A percentile compares a stretch with the other conserved stretches of the same genome.
These are phyloP conservation scores for Drosophila helvetica DNA, from an alignment of 2,888 invertebrate genomes.

Conservation along the genomic window DNA sequence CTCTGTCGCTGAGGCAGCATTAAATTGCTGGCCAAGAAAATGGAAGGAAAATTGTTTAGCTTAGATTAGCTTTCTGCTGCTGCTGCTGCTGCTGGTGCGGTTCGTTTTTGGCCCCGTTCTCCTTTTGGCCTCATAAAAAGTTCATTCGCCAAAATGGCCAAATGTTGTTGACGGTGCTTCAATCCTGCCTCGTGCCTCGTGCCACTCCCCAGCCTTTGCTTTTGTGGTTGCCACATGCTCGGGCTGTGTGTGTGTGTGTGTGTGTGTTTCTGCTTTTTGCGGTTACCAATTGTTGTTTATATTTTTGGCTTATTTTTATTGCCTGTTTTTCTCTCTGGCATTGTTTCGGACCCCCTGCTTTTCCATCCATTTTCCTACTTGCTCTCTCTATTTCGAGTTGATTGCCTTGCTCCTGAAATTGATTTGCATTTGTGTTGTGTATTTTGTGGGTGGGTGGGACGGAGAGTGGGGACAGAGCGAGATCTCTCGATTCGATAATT, in stretches of 20 bases:
- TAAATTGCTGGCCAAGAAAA: conserved; percentile 57
- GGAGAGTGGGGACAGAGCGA: conserved; percentile 30
- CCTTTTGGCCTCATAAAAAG: conserved; percentile 63
- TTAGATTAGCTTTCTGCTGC: conserved; percentile 47
- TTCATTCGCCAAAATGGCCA: conserved; percentile 69
- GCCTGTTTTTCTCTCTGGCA: conserved; percentile 57
- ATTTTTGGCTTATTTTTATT: conserved; percentile 72
- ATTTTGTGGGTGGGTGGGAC: conserved; percentile 12
- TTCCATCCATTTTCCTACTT: conserved; percentile 3
- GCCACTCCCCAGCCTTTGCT: conserved; percentile 21
- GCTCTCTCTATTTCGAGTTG: conserved; percentile 23
- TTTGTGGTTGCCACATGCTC: conserved; percentile 14
- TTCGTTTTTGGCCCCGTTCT: conserved; percentile 27
- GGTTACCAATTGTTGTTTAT: conserved; percentile 70
- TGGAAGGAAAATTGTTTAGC: conserved; percentile 58
- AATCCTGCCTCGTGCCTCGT: conserved; percentile 33
- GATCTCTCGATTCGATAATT: conserved; percentile 53
- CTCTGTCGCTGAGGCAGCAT: conserved; percentile 26
- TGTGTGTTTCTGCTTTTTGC: conserved; percentile 44
- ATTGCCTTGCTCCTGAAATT: conserved; percentile 53
- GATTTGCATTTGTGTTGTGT: conserved; percentile 61
- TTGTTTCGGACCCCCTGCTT: conserved; percentile 50
- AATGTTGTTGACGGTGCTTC: conserved; percentile 51
- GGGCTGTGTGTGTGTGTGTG: conserved; percentile 8
- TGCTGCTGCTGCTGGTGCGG: conserved; percentile 13